phyloP scores from a whole-genome alignment of 2,113 vertebrate species.

The Chiloscyllium plagiosum region DNA sequence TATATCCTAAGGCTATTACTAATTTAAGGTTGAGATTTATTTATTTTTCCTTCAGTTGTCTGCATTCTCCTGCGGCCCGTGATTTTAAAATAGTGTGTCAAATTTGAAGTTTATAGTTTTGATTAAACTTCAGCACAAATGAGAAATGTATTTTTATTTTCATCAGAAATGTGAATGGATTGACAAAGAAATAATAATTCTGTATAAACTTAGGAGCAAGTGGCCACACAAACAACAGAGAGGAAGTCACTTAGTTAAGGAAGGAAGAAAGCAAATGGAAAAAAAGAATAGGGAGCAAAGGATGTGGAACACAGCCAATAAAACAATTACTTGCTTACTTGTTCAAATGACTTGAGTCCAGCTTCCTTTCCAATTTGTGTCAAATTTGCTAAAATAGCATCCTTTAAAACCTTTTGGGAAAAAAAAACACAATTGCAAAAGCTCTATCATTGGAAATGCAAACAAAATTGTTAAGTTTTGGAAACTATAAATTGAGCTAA shows the following conservation, averaged over 20 bases:
- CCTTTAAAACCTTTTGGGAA: conserved; percentile 70
- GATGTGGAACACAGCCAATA: background rate
- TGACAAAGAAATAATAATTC: background rate
- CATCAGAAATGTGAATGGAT: background rate
- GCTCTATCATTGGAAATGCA: background rate
- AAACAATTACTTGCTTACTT: conserved; percentile 60
- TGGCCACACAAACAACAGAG: background rate
- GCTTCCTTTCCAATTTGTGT: conserved; percentile 73
- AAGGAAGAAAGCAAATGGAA: background rate
- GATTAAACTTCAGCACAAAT: background rate
- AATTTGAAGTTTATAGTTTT: background rate
- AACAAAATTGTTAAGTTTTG: background rate
- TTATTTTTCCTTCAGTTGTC: background rate
- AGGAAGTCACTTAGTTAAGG: background rate
- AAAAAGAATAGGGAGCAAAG: background rate
- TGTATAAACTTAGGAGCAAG: background rate
- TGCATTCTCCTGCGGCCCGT: background rate
- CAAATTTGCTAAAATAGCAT: conserved; percentile 76
- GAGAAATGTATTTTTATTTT: background rate
- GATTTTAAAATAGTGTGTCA: background rate
- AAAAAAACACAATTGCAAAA: background rate
- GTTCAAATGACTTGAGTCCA: conserved; percentile 92
- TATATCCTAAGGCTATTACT: background rate
- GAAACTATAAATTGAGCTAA: background rate
- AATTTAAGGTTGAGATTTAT: background rate